Conservation (phyloP, 2,888 invertebrate genomes). For the Cantharis nigra region DNA sequence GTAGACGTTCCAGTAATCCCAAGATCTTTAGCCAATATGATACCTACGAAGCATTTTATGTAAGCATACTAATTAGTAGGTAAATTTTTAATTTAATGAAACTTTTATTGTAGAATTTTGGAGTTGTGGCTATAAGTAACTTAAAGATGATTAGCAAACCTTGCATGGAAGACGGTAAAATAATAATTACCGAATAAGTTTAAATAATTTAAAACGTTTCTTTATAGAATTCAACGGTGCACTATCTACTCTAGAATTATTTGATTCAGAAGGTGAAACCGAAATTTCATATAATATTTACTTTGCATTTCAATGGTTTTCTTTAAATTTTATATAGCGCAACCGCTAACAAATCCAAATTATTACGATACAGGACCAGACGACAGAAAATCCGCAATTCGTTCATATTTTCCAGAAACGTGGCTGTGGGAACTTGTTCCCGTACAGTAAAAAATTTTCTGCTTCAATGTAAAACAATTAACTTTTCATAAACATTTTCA, state of each 20-base stretch:
- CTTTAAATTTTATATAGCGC: background rate
- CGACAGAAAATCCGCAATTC: constrained; percentile 43
- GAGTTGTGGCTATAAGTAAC: constrained; percentile 60
- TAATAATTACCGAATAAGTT: background rate
- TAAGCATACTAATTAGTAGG: constrained; percentile 30
- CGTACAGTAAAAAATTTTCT: constrained; percentile 48
- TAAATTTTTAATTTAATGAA: background rate
- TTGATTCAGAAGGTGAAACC: constrained; percentile 6
- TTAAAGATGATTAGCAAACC: constrained; percentile 60
- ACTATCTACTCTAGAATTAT: background rate
- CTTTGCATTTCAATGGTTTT: background rate
- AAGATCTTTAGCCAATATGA: constrained; percentile 43
- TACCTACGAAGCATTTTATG: constrained; percentile 49
- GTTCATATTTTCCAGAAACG: constrained; percentile 64
- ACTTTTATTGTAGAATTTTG: constrained; percentile 56
- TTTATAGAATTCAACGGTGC: background rate
- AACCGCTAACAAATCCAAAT: constrained; percentile 9
- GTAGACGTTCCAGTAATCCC: constrained; percentile 38
- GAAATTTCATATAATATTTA: background rate
- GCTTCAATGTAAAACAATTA: background rate
- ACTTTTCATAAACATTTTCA: constrained; percentile 33
- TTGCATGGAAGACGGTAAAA: constrained; percentile 42
- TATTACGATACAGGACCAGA: constrained; percentile 40
- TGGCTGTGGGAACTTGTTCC: constrained; percentile 69
- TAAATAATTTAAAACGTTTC: background rate